phyloP scores from a whole-genome alignment of 1,140 invertebrate genomes.

The Nautilus pompilius region DNA sequence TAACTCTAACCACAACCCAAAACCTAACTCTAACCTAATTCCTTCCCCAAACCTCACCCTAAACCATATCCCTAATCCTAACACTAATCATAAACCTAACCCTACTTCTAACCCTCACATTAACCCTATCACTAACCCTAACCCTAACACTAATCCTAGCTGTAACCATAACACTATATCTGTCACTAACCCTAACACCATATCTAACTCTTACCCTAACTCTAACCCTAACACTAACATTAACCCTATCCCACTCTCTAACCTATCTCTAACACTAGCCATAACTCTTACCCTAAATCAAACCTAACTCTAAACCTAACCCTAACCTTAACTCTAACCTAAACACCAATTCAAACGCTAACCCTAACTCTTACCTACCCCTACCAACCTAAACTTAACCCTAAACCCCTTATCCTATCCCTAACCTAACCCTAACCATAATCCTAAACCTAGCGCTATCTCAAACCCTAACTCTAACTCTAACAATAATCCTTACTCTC shows the following conservation, averaged over 20 bases:
- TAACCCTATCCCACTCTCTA: neutral
- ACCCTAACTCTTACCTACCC: conserved; percentile 3
- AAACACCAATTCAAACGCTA: neutral
- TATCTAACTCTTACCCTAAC: neutral
- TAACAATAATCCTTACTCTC: neutral
- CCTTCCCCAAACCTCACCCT: neutral
- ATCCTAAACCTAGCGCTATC: neutral
- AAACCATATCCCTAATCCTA: neutral
- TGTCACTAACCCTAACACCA: neutral
- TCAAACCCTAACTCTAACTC: neutral
- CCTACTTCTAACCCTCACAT: neutral
- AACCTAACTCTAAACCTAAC: neutral
- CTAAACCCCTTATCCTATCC: neutral
- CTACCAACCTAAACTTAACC: neutral
- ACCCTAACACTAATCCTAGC: neutral
- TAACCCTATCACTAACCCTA: neutral
- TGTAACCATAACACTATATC: neutral
- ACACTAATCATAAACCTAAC: neutral
- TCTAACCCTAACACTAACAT: neutral
- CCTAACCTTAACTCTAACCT: neutral
- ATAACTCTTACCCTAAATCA: neutral
- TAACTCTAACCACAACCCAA: neutral
- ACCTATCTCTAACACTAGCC: neutral
- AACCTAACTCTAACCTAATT: neutral
- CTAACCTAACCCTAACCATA: neutral